Evolutionary conservation across 2,113 vertebrate species (phyloP), one percentile per base, ranked within the genome.

Genomic region (Plecotus auritus): DNA sequence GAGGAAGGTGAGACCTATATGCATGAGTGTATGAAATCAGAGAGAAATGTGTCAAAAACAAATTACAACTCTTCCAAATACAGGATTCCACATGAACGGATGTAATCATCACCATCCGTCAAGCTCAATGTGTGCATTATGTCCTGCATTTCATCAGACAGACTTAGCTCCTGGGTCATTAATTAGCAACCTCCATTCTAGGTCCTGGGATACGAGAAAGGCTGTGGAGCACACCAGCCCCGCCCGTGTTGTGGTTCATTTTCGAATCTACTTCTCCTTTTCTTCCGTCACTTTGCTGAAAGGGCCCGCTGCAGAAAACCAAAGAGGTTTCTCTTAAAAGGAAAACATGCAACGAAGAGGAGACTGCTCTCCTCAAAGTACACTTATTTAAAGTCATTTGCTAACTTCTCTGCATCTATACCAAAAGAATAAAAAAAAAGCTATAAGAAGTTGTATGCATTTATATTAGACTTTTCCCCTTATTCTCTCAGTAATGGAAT

Each of bases 31-130:
- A 86, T 90, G 67, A 97, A 98, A 98, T 95, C 73, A 95, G 94
- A 97, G 35, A 78, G 95, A 97, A 98, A 97, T 28, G 87, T 77
- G 95, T 97, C 96, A 98, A 96, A 98, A 96, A 13, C 90, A 97
- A 97, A 96, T 97, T 85, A 88, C 90, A 97, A 97, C 97, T 83
- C 3, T 95, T 96, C 76, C 67, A 7, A 30, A 81, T 22, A 40
- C 73, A 23, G 80, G 78, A 86, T 61, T 89, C 56, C 81, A 81
- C 91, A 94, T 74, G 93, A 37, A 88, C 13, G 97, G 77, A 86
- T 88, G 97, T 95, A 93, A 92, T 94, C 93, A 56, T 17, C 17
- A 26, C 59, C 85, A 73, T 72, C 90, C 95, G 88, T 97, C 96
- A 73, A 95, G 92, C 49, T 80, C 45, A 84, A 84, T 59, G 72